These are phyloP conservation scores for Episyrphus balteatus DNA, from an alignment of 1,140 invertebrate genomes.

Conservation along the genomic window DNA sequence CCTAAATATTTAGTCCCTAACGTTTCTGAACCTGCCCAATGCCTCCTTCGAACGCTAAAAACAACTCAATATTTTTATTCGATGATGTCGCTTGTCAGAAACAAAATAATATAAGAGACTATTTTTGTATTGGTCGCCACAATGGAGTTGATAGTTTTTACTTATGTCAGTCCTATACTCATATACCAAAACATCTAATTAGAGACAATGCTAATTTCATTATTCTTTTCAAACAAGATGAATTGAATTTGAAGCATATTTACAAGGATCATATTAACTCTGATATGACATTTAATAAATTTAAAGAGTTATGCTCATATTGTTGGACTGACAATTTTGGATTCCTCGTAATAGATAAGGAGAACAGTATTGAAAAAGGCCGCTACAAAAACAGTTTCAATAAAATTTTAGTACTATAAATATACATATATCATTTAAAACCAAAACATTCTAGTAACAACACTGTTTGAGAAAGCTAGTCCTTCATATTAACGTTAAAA, in stretches of 20 bases:
- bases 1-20: too few species aligned
- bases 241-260: conserved; percentile 36
- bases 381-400: conserved; percentile 20
- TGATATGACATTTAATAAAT: conserved; percentile 29
- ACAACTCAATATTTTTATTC: conserved; percentile 32
- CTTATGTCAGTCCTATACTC: conserved; percentile 32
- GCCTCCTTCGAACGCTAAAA: conserved; percentile 10
- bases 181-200: conserved; percentile 36
- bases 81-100: conserved; percentile 34
- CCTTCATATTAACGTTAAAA: too few species aligned
- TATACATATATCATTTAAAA: too few species aligned
- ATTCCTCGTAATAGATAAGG: conserved; percentile 26
- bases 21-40: too few species aligned
- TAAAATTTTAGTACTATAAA: too few species aligned
- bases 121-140: conserved; percentile 34
- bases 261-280: conserved; percentile 34
- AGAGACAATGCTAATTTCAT: conserved; percentile 36
- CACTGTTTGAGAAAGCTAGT: too few species aligned
- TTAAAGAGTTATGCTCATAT: conserved; percentile 22
- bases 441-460: too few species aligned
- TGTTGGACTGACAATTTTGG: conserved; percentile 25
- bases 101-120: conserved; percentile 28
- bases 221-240: conserved; percentile 36
- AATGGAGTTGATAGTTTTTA: conserved; percentile 28
- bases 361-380: conserved; percentile 16